A percentile compares a stretch with the other conserved stretches of the same genome.
Evolutionary conservation across 2,113 vertebrate genomes (phyloP).

Genomic region (Chaetorhynchus papuensis): DNA sequence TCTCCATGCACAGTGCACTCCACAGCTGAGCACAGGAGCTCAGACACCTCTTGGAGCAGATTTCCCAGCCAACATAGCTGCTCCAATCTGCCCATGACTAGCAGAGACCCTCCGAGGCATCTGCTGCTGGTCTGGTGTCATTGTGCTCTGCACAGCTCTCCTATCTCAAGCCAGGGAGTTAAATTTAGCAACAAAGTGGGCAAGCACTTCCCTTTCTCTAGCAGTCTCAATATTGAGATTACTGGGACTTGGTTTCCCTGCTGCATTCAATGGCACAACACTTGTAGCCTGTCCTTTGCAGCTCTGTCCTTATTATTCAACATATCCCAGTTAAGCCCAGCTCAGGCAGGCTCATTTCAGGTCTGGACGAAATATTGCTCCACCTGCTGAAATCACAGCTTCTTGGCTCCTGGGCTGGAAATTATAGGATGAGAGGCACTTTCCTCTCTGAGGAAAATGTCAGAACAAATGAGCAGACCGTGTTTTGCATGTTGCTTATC

Average conservation of each 20-base stretch:
- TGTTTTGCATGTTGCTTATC: not conserved
- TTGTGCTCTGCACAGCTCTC: not conserved
- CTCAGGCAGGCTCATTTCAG: not conserved
- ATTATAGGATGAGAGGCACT: not conserved
- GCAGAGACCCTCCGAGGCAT: fast-evolving
- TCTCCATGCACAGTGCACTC: not conserved
- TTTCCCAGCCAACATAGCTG: not conserved
- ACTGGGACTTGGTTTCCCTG: not conserved
- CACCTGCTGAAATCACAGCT: not conserved
- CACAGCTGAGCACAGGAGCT: not conserved
- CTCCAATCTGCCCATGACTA: fast-evolving
- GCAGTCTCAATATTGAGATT: not conserved
- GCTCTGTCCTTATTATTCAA: fast-evolving
- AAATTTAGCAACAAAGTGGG: not conserved
- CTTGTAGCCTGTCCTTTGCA: fast-evolving
- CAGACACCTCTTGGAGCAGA: not conserved
- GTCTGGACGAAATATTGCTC: not conserved
- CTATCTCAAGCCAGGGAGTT: not conserved
- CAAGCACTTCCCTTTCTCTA: not conserved
- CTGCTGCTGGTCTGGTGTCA: fast-evolving
- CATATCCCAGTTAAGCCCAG: fast-evolving
- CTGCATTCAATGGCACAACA: fast-evolving
- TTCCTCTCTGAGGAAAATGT: not conserved
- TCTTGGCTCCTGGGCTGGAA: not conserved
- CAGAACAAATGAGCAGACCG: fast-evolving